A percentile compares a stretch with the other conserved stretches of the same genome.
These are phyloP conservation scores for Caenorhabditis zanzibari DNA, from an alignment of 2,888 invertebrate species.

Conservation along the genomic window DNA sequence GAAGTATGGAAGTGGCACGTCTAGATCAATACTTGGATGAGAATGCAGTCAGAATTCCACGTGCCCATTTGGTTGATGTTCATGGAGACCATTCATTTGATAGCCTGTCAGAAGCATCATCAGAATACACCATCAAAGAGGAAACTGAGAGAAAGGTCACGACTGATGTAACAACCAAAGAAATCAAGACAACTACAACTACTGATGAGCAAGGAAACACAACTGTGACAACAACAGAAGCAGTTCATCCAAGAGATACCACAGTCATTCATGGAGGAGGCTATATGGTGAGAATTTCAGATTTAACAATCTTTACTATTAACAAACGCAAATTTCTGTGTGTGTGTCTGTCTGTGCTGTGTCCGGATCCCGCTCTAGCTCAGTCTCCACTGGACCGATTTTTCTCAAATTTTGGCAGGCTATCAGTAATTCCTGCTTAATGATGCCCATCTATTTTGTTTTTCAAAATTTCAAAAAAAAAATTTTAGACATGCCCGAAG, in stretches of 20 bases:
- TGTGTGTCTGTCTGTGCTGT: no score
- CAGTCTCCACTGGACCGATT: no score
- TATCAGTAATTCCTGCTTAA: no score
- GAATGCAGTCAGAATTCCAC: constrained; percentile 79
- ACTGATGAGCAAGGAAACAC: constrained; percentile 80
- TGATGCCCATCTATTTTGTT: no score
- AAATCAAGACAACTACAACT: constrained; percentile 80
- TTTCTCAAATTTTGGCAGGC: no score
- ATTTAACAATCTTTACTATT: no score
- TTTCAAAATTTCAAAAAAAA: no score
- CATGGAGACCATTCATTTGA: constrained; percentile 71
- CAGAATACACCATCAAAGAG: constrained; percentile 83
- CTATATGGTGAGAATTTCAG: constrained; percentile 35
- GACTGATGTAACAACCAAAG: constrained; percentile 82
- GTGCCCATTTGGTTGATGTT: constrained; percentile 78
- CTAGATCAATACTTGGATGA: constrained; percentile 80
- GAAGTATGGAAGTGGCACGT: constrained; percentile 75
- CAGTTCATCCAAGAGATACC: constrained; percentile 56
- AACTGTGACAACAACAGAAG: constrained; percentile 67
- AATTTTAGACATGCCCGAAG: no score
- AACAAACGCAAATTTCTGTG: no score
- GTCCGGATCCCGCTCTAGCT: no score
- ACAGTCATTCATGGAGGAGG: constrained; percentile 46
- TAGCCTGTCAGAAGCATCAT: constrained; percentile 76
- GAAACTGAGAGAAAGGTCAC: constrained; percentile 81